These are phyloP conservation scores for Melanerpes aurifrons DNA, from an alignment of 2,113 vertebrate species.

Conservation along the genomic window DNA sequence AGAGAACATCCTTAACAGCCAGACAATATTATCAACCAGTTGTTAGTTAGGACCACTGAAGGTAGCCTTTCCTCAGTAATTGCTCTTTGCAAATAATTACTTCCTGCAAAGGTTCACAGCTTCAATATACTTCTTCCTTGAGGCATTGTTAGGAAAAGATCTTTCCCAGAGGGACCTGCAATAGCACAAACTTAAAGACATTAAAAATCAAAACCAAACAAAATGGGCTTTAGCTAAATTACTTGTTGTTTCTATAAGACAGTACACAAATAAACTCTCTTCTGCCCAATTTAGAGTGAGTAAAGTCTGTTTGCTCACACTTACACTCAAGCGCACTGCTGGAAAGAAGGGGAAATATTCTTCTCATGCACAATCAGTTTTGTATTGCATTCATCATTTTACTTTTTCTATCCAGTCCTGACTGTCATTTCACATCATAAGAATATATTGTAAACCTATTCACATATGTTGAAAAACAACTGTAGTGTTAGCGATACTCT, in stretches of 20 bases:
- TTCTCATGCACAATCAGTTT: not conserved
- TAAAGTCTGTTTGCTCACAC: not conserved
- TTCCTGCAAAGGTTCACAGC: not conserved
- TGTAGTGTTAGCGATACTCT: not conserved
- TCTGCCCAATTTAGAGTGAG: slow-evolving; percentile 8
- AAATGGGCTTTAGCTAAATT: not conserved
- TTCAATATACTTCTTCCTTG: not conserved
- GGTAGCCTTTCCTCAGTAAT: not conserved
- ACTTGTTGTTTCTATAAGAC: not conserved
- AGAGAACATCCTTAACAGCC: not conserved
- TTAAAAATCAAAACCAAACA: not conserved
- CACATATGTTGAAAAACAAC: not conserved
- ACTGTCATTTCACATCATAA: not conserved
- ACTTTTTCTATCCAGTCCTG: not conserved
- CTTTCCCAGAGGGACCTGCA: not conserved
- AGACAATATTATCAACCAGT: not conserved
- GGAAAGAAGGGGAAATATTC: not conserved
- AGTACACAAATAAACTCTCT: not conserved
- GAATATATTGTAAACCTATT: not conserved
- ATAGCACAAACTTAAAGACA: not conserved
- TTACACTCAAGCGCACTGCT: slow-evolving; percentile 2
- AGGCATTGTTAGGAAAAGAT: not conserved
- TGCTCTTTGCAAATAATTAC: not conserved
- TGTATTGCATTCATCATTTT: not conserved
- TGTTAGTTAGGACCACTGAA: not conserved